phyloP scores from a whole-genome alignment of 2,888 invertebrate species.

The Magallana nippona region DNA sequence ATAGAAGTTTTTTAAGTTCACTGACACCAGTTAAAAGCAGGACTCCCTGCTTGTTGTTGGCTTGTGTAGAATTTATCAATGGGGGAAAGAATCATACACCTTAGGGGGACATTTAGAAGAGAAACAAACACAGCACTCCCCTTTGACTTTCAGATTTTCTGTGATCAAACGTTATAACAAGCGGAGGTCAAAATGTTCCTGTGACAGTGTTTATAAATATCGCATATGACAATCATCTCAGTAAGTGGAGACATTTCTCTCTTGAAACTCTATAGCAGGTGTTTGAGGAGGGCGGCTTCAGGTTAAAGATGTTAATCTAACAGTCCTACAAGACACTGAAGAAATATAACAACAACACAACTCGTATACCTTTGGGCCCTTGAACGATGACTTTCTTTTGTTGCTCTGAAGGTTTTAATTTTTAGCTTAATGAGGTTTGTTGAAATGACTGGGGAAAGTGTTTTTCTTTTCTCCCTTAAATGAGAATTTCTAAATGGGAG shows the following conservation, averaged over 20 bases:
- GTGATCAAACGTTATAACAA: slow-evolving; percentile 6
- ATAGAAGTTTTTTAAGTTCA: neutral
- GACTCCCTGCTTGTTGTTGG: neutral
- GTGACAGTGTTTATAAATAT: slow-evolving; percentile 6
- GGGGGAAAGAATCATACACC: neutral
- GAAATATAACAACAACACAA: slow-evolving; percentile 6
- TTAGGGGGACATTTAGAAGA: neutral
- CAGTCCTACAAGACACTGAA: neutral
- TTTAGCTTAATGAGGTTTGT: slow-evolving; percentile 14
- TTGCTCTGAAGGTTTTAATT: neutral
- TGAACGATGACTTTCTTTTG: neutral
- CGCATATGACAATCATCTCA: neutral
- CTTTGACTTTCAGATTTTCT: slow-evolving; percentile 1
- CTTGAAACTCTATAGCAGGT: slow-evolving; percentile 14
- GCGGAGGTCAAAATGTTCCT: neutral
- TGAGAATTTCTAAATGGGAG: neutral
- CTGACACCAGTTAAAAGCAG: neutral
- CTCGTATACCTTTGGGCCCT: neutral
- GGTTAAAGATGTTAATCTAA: neutral
- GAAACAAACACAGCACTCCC: slow-evolving; percentile 4
- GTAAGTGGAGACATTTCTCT: no score
- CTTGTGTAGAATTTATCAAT: neutral
- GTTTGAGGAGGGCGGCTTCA: neutral
- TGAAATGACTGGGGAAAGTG: neutral
- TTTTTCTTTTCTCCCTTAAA: neutral